Conservation (phyloP, 2,888 invertebrate genomes). For the Metellina segmentata region DNA sequence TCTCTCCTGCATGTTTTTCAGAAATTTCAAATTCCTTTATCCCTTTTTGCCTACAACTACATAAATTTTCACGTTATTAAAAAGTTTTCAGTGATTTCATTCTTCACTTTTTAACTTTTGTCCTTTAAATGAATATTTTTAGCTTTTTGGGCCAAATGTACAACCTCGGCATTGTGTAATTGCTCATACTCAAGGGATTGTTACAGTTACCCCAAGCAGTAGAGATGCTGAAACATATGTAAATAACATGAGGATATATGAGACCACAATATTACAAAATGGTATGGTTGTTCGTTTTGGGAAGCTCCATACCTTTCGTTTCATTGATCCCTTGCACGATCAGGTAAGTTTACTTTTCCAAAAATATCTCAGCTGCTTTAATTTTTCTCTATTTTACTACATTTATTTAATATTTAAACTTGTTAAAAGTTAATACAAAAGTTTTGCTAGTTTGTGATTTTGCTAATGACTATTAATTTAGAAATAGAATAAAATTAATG, state of each 20-base stretch:
- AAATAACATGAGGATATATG: slow-evolving; percentile 94
- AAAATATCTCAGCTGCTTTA: neutral
- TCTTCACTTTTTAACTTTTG: too few species aligned
- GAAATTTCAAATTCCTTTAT: too few species aligned
- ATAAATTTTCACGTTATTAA: too few species aligned
- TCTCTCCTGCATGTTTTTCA: too few species aligned
- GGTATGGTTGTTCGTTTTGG: slow-evolving; percentile 83
- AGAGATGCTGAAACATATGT: slow-evolving; percentile 96
- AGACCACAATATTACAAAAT: slow-evolving; percentile 92
- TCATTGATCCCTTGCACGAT: slow-evolving; percentile 81
- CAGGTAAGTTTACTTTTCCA: slow-evolving; percentile 68
- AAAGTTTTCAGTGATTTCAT: too few species aligned
- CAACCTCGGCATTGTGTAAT: slow-evolving; percentile 97
- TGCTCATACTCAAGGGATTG: slow-evolving; percentile 93
- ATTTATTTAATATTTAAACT: neutral
- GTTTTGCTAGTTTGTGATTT: neutral
- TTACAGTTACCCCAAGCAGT: slow-evolving; percentile 95
- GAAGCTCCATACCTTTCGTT: slow-evolving; percentile 83
- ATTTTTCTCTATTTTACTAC: neutral
- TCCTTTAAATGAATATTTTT: neutral
- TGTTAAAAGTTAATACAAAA: neutral
- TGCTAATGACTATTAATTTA: neutral
- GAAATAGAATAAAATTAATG: neutral
- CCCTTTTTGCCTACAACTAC: too few species aligned
- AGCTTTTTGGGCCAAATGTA: slow-evolving; percentile 91